Base-by-base conservation (phyloP, 2,888 invertebrate species). In the Rutpela maculata region DNA sequence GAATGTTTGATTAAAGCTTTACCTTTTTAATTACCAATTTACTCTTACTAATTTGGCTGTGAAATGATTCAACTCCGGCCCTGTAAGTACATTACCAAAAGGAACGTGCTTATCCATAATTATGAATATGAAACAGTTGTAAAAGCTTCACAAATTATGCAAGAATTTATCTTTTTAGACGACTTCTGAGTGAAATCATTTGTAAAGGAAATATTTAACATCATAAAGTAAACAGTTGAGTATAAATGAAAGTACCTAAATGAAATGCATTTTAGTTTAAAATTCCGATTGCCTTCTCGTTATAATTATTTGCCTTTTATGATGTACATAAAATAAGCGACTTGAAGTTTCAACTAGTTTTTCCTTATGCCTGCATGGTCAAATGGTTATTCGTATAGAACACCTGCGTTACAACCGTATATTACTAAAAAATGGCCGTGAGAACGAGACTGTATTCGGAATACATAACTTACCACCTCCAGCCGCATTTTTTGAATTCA, bases 321-420 rank as follows among this genome's bases (percentile, higher is more conserved):
- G 78, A 78, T 70, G 75, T 74, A 71, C 76, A 78, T 80, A 75
- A 78, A 80, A 67, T 80, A 76, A 73, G 77, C 66, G 77, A 78
- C 74, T 57, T 60, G 79, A 43, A 79, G 77, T 73, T 75, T 77
- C 77, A 79, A 78, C 80, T 76, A 80, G 77, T 81, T 81, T 81
- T 82, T 82, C 80, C 80, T 76, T 78, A 78, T 79, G 73, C 65
- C 73, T 71, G 74, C 80, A 80, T 74, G 80, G 80, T 77, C 73
- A 76, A 78, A 77, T 74, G 78, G 70, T 74, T 78, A 82, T 76
- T 75, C 60, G 69, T 74, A 72, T 77, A 81, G 84, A 84, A 84
- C 84, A 84, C 84, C 84, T 84, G 84, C 84, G 78, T 82, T 83
- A 80, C 78, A 77, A 78, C 78, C 76, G 79, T 68, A 75, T 55